phyloP scores from a whole-genome alignment of 2,888 invertebrate genomes.

The Lycophotia porphyrea region DNA sequence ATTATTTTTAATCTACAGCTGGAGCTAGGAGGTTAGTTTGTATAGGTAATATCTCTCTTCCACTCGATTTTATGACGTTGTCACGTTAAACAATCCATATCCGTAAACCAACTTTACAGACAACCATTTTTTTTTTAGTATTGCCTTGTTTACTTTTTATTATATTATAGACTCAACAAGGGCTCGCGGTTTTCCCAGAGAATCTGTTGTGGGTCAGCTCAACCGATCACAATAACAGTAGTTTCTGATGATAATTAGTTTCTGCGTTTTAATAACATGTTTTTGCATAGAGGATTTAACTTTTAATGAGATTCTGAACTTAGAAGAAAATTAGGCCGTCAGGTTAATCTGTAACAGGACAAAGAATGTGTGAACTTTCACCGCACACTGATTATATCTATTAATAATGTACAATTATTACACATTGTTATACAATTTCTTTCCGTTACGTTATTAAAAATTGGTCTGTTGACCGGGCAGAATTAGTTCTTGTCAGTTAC shows the following conservation, averaged over 20 bases:
- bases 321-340: no score
- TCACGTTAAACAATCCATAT: no score
- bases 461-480: neutral
- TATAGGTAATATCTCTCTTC: no score
- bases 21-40: no score
- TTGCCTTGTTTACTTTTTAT: neutral
- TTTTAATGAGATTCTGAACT: no score
- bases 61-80: no score
- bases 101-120: no score
- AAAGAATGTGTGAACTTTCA: neutral
- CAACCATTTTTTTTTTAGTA: neutral
- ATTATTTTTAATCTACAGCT: no score
- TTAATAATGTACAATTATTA: neutral
- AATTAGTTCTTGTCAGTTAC: neutral
- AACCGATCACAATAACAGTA: neutral
- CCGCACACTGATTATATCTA: neutral
- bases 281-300: no score
- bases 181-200: neutral
- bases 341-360: neutral
- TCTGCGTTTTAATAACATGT: no score
- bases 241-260: no score
- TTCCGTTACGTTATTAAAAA: constrained; percentile 31
- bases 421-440: neutral
- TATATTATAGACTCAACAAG: neutral
- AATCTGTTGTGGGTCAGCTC: neutral